Percentiles rank a stretch among this genome's conserved stretches.
Evolutionary conservation across 1,140 invertebrate species (phyloP).

Genomic region (Magallana angulata): DNA sequence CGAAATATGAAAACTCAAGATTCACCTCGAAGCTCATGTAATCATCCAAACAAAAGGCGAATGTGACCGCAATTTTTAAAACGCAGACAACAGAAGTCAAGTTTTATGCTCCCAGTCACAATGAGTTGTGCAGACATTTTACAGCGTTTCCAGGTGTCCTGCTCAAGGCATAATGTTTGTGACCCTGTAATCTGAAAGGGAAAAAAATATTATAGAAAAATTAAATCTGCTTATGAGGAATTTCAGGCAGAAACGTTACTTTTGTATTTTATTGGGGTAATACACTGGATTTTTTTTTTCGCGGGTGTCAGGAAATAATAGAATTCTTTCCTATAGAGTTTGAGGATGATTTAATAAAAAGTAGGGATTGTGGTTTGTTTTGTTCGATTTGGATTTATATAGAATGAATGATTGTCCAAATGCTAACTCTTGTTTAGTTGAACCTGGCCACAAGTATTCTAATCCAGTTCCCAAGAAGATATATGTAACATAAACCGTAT

Average conservation of each 20-base stretch:
- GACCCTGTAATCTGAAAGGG: background rate
- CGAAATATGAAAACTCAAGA: background rate
- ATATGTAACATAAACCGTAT: background rate
- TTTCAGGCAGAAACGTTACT: background rate
- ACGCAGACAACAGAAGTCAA: background rate
- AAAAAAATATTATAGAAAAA: background rate
- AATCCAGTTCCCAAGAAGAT: too few species aligned
- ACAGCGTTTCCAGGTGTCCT: constrained; percentile 29
- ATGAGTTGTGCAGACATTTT: background rate
- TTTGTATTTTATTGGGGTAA: background rate
- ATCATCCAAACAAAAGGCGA: constrained; percentile 18
- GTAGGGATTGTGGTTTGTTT: too few species aligned
- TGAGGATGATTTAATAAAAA: too few species aligned
- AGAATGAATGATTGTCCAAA: too few species aligned
- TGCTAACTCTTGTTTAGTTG: background rate
- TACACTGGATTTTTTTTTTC: too few species aligned
- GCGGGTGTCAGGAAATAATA: too few species aligned
- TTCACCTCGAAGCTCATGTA: background rate
- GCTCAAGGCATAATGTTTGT: constrained; percentile 2
- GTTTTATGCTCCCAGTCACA: background rate
- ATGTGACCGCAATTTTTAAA: background rate
- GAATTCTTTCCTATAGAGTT: too few species aligned
- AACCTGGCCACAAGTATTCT: background rate
- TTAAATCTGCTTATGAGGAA: constrained; percentile 24
- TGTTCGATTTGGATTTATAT: too few species aligned